Evolutionary conservation across 2,888 invertebrate species (phyloP), one percentile per base, ranked within the genome.

Genomic region (Crematogaster levior): DNA sequence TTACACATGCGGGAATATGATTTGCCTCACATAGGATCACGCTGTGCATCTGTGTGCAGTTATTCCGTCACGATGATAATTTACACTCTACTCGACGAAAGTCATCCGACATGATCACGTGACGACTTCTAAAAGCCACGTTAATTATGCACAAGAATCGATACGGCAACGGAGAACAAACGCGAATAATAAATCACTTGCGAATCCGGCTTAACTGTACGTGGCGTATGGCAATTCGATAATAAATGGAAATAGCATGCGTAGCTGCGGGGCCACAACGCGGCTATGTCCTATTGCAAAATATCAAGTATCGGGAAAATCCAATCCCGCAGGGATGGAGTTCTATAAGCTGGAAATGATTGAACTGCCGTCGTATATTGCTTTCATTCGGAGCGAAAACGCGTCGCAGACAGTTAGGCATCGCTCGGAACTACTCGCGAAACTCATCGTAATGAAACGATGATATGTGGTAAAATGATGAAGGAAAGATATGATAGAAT

Each of bases 301-400:
- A 88, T 70, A 85, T 77, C 73, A 80, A 86, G 85, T 90, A 92
- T 90, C 91, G 92, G 88, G 88, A 92, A 93, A 92, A 88, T 89
- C 86, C 86, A 87, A 89, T 83, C 80, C 81, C 60, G 66, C 37
- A 65, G 65, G 72, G 80, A 82, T 83, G 77, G 77, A 84, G 85
- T 75, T 82, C 87, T 86, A 88, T 90, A 90, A 92, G 91, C 92
- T 89, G 89, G 89, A 90, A 92, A 93, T 92, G 92, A 93, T 93
- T 91, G 93, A 93, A 90, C 91, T 89, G 90, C 87, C 86, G 89
- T 90, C 88, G 91, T 85, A 87, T 89, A 91, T 90, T 89, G 86
- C 87, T 88, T 83, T 82, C 82, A 81, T 75, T 79, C 27, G 34
- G 66, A 73, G 68, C 48, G 65, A 65, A 66, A 53, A 82, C 73